Percentiles rank a stretch among this genome's conserved stretches.
Evolutionary conservation across 2,797 vertebrate genomes (phyloP).

Genomic region (Ceryle rudis): DNA sequence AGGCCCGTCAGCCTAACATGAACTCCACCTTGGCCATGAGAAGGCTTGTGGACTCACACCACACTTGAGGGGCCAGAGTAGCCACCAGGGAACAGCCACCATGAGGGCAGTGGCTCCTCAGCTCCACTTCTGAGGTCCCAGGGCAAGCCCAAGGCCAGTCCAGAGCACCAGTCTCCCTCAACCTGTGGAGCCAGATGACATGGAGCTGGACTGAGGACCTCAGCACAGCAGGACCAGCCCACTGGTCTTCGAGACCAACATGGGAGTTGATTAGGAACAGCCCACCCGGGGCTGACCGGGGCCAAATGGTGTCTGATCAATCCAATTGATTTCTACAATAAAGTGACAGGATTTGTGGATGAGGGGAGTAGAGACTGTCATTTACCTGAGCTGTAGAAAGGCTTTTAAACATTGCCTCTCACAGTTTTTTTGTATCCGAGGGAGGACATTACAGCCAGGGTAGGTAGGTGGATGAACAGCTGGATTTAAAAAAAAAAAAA

Average conservation of each 20-base stretch:
- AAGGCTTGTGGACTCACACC: accelerated
- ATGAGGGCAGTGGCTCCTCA: neutral
- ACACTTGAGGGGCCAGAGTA: neutral
- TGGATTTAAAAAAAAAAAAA: accelerated
- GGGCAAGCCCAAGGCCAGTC: too few relatives aligned
- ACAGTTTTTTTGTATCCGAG: neutral
- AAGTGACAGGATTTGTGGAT: accelerated
- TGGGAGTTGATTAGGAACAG: neutral
- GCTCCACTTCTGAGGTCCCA: accelerated
- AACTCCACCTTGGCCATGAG: neutral
- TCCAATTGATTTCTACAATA: accelerated
- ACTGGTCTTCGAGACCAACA: accelerated
- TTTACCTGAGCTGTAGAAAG: neutral
- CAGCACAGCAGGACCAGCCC: neutral
- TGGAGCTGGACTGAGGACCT: too few relatives aligned
- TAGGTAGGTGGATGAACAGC: too few relatives aligned
- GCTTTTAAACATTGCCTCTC: neutral
- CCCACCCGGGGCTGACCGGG: neutral
- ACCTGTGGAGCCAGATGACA: accelerated
- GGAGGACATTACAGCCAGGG: neutral
- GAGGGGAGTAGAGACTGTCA: neutral
- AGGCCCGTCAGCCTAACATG: neutral
- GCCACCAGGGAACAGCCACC: accelerated
- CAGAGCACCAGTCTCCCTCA: neutral
- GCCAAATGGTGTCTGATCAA: neutral